Evolutionary conservation across 1,140 invertebrate genomes (phyloP).

Genomic region (Hycleus cichorii): DNA sequence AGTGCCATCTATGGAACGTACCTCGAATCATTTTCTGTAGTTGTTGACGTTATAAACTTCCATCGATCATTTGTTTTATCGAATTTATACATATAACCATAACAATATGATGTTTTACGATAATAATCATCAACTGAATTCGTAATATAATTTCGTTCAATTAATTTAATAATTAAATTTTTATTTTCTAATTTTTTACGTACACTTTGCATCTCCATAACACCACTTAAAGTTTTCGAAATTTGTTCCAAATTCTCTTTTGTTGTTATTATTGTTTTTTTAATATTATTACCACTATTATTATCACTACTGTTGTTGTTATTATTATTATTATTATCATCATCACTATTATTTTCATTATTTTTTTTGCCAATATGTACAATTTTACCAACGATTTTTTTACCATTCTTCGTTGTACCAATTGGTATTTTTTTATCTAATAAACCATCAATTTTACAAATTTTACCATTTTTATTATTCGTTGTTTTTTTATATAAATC

Average conservation of each 20-base stretch:
- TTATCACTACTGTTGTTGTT: background rate
- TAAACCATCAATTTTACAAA: slow-evolving; percentile 7
- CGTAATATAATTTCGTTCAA: slow-evolving; percentile 17
- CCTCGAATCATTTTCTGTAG: too few relatives aligned
- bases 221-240: slow-evolving; percentile 17
- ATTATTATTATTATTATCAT: background rate
- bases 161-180: slow-evolving; percentile 13
- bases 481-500: background rate
- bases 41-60: background rate
- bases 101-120: slow-evolving; percentile 16
- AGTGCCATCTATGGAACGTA: too few relatives aligned
- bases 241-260: slow-evolving; percentile 22
- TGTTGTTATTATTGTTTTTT: background rate
- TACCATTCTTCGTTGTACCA: slow-evolving; percentile 21
- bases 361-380: slow-evolving; percentile 18
- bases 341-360: background rate
- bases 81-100: slow-evolving; percentile 20
- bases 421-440: slow-evolving; percentile 27
- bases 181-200: slow-evolving; percentile 21
- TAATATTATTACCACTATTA: background rate
- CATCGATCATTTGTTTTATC: background rate
- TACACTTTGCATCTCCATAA: slow-evolving; percentile 29
- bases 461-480: background rate
- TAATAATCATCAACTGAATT: background rate
- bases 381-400: slow-evolving; percentile 27